Percentiles rank a stretch among this genome's conserved stretches.
phyloP scores from a whole-genome alignment of 1,140 invertebrate species.

The Anastrepha obliqua region DNA sequence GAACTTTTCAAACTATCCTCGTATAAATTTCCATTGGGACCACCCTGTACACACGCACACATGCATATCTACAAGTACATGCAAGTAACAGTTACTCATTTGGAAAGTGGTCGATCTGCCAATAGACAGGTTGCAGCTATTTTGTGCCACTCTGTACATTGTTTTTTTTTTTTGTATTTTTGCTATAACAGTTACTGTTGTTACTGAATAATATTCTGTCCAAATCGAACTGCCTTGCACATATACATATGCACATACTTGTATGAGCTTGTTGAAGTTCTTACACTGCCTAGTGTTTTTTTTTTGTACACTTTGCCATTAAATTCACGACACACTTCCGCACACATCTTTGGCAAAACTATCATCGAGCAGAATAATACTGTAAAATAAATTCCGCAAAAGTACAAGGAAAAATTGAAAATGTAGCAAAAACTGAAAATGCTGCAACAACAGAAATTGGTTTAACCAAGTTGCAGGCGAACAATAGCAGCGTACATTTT shows the following conservation, averaged over 20 bases:
- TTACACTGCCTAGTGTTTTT: background rate
- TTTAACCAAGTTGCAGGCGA: too few relatives aligned
- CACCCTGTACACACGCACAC: background rate
- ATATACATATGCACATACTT: background rate
- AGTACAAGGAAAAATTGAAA: too few relatives aligned
- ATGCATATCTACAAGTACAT: background rate
- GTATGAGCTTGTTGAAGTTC: background rate
- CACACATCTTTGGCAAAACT: too few relatives aligned
- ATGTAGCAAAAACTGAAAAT: too few relatives aligned
- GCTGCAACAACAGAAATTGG: too few relatives aligned
- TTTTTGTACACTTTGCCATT: background rate
- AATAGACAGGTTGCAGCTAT: background rate
- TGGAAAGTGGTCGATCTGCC: background rate
- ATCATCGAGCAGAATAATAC: too few relatives aligned
- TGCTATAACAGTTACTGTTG: background rate
- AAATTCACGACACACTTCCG: background rate
- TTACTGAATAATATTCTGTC: background rate
- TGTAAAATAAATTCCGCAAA: too few relatives aligned
- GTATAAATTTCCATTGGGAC: too few relatives aligned
- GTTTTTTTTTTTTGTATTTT: background rate
- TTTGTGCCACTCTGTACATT: background rate
- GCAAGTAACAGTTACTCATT: background rate
- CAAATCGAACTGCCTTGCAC: too few relatives aligned
- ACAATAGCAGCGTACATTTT: too few relatives aligned
- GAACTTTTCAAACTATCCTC: too few relatives aligned